These are phyloP conservation scores for Nyctereutes procyonoides DNA, from an alignment of 2,113 vertebrate species.

Conservation along the genomic window DNA sequence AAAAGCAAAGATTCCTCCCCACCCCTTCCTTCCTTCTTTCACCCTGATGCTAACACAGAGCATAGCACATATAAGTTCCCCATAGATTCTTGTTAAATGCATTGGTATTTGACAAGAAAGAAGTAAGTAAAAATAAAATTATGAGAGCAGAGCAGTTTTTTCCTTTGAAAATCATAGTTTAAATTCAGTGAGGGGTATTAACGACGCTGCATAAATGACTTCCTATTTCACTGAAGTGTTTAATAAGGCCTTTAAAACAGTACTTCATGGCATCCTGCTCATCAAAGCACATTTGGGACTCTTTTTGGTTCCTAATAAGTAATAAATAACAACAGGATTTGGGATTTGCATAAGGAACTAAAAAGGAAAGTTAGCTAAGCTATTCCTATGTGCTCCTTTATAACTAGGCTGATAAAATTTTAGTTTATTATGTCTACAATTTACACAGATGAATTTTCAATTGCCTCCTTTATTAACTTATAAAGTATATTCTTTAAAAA, in stretches of 20 bases:
- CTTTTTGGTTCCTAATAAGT: slow-evolving; percentile 58
- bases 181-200: slow-evolving; percentile 61
- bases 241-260: slow-evolving; percentile 65
- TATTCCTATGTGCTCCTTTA: background rate
- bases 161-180: slow-evolving; percentile 37
- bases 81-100: slow-evolving; percentile 20
- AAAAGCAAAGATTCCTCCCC: background rate
- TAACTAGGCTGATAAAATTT: background rate
- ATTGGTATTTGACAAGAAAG: slow-evolving; percentile 32
- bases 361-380: slow-evolving; percentile 17
- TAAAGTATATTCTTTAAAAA: background rate
- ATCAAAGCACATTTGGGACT: slow-evolving; percentile 60
- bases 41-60: background rate
- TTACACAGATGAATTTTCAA: background rate
- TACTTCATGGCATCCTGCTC: slow-evolving; percentile 61
- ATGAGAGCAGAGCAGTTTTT: background rate
- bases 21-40: background rate
- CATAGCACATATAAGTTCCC: background rate
- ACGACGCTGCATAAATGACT: slow-evolving; percentile 36
- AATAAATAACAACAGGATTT: slow-evolving; percentile 47
- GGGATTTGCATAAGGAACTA: background rate
- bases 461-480: background rate
- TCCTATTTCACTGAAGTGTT: slow-evolving; percentile 61
- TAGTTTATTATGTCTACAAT: background rate
- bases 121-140: slow-evolving; percentile 16